Base-by-base conservation (phyloP, 2,113 vertebrate genomes). In the Chaenogobius annularis region DNA sequence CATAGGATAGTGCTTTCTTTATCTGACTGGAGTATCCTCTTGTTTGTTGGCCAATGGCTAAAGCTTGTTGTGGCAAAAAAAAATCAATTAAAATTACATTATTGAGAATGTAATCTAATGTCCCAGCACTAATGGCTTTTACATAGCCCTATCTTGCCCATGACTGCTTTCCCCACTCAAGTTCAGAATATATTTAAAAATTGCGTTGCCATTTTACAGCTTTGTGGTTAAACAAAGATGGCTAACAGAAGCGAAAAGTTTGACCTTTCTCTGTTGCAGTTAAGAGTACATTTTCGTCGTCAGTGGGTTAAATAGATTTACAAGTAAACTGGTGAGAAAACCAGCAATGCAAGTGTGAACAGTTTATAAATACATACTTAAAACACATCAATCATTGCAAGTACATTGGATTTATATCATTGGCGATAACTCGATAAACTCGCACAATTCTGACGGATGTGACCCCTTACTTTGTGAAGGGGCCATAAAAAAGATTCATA, bases 51-150 rank as follows among this genome's bases (percentile, higher is more conserved):
- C 35, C 61, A n/a, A 11, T 40, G 35, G 35, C 61, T 63, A 40
- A 40, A 43, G 61, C 61, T 40, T 43, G 35, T 63, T 63, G 35
- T 40, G 31, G 59, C 31, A 40, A 37, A 61, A 58, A 52, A 75
- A 26, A 56, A 75, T 47, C 54, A 13, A 54, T 79, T 69, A 59
- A 66, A 80, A 66, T 23, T 13, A 48, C 62, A 31, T 63, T 52
- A 19, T 5, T 59, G 46, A n/a, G 50, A 37, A 62, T 22, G 55
- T 59, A 26, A 66, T 72, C 46, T 66, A 22, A 54, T 5, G 15
- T 22, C 37, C 2, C 54, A 46, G n/a, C 17, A 44, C 66, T 55
- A 47, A 68, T 59, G 31, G 52, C 58, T 58, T 52, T 52, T 22
- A 37, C 7, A 22, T 48, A 19, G 3, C 19, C 10, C 10, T 7